Base-by-base conservation (phyloP, 2,888 invertebrate genomes). In the Acronicta alni region DNA sequence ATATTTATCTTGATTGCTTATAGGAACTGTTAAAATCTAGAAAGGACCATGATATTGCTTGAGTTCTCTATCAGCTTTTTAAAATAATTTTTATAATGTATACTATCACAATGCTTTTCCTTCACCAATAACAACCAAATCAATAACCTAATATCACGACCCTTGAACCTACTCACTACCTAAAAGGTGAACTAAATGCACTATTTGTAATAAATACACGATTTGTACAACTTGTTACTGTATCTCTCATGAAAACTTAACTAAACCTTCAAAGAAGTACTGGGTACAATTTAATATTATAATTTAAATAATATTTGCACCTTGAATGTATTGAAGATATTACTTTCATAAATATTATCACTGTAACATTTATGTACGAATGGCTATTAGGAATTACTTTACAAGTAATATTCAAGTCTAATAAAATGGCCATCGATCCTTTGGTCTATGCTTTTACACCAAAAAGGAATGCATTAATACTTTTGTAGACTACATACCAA, bases 201-300 rank as follows among this genome's bases (percentile, higher is more conserved):
- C 59, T 71, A 66, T 64, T 67, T 62, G 42, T 70, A 62, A 70
- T 67, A 73, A 72, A 75, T 73, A 75, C 75, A 67, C 42, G 54
- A 56, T 75, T 75, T 75, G 75, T 75, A 75, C 75, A 75, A 63
- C 45, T 56, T 43, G 47, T 70, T 68, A 66, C 57, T 58, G 52
- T 63, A 43, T 65, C 56, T 69, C 59, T 72, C 55, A 43, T 49
- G 46, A 39, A 66, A 62, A 66, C 61, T 65, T 59, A 68, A 68
- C 41, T 70, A 66, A 56, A 69, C 14, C 26, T 44, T 45, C 47
- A 63, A 44, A 58, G 17, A 53, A 7, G 32, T 62, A 62, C 45
- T 49, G 41, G 45, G 41, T 43, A 49, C 67, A 53, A 18, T 45
- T 15, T 10, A 20, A 57, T 53, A 60, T 38, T 60, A 52, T 52